These are phyloP conservation scores for Oscheius sp. DNA, from an alignment of 2,888 invertebrate genomes.

Conservation along the genomic window DNA sequence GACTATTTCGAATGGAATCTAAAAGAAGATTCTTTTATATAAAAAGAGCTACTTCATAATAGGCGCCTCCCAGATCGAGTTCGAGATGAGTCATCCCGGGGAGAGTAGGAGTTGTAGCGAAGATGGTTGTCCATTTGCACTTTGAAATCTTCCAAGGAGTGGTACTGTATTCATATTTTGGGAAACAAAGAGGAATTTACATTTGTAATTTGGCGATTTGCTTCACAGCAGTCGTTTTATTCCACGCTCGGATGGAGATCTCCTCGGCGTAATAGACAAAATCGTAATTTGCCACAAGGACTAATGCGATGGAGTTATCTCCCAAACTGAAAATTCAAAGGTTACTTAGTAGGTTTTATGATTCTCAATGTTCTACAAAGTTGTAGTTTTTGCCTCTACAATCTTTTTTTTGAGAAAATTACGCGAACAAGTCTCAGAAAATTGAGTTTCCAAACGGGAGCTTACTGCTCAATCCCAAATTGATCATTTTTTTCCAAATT, in stretches of 20 bases:
- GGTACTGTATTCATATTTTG: conserved; percentile 26
- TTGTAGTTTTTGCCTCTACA: too few relatives aligned
- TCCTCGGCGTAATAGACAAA: not conserved
- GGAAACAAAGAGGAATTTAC: not conserved
- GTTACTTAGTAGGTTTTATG: too few relatives aligned
- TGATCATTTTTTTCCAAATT: too few relatives aligned
- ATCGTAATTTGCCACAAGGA: not conserved
- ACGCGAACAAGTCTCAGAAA: too few relatives aligned
- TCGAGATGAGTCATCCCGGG: not conserved
- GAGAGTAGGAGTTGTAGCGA: conserved; percentile 33
- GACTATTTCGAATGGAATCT: conserved; percentile 42
- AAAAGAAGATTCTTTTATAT: not conserved
- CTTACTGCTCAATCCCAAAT: too few relatives aligned
- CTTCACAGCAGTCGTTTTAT: not conserved
- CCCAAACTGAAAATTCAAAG: conserved; percentile 9
- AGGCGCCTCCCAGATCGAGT: not conserved
- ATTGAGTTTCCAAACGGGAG: too few relatives aligned
- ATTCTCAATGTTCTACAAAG: too few relatives aligned
- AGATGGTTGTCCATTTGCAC: conserved; percentile 38
- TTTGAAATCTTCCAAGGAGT: conserved; percentile 42
- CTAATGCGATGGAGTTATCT: not conserved
- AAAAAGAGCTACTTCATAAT: not conserved
- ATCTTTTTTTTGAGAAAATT: too few relatives aligned
- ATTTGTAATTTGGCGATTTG: not conserved
- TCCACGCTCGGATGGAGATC: not conserved